These are phyloP conservation scores for Spisula subtruncata DNA, from an alignment of 2,888 invertebrate species.

Conservation along the genomic window DNA sequence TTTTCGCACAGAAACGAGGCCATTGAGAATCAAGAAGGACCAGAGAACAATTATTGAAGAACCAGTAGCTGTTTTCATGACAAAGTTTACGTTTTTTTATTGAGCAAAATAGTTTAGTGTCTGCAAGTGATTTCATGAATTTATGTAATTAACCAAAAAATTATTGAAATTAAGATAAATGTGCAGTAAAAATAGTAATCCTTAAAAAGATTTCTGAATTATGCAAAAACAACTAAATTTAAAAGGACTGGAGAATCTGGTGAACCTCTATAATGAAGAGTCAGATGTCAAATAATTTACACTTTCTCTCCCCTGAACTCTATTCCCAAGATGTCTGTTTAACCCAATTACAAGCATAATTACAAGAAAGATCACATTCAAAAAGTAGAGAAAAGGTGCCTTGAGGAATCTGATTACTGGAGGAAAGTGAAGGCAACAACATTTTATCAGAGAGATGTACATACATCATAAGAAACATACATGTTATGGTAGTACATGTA, in stretches of 20 bases:
- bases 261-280: neutral
- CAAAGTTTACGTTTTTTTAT: no score
- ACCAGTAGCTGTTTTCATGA: no score
- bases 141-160: no score
- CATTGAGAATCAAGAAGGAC: no score
- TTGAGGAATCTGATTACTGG: slow-evolving; percentile 9
- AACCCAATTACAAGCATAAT: slow-evolving; percentile 19
- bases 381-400: neutral
- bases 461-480: neutral
- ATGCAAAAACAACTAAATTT: neutral
- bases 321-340: neutral
- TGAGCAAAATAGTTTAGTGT: no score
- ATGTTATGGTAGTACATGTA: neutral
- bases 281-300: neutral
- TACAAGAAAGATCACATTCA: neutral
- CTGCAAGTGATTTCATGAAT: no score
- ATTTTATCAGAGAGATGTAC: neutral
- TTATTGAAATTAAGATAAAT: neutral
- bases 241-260: neutral
- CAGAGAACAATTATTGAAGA: no score
- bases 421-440: neutral
- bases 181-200: neutral
- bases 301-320: slow-evolving; percentile 12
- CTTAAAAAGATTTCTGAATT: neutral
- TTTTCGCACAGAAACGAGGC: no score